Conservation (phyloP, 2,888 invertebrate genomes). For the Geotrupes spiniger region DNA sequence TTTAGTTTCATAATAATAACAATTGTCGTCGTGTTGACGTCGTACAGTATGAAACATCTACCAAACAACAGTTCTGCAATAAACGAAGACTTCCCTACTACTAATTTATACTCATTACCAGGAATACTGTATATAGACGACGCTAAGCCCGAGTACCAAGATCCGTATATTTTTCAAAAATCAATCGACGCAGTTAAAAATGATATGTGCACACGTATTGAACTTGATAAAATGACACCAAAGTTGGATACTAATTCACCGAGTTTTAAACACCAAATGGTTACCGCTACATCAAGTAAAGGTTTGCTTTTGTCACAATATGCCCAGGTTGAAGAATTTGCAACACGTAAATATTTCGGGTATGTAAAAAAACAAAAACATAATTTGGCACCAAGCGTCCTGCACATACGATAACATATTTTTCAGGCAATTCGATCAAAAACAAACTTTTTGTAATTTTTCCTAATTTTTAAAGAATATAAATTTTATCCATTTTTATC, state of each 20-base stretch:
- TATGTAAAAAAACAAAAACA: too few relatives aligned
- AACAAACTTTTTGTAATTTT: too few relatives aligned
- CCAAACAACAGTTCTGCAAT: slow-evolving; percentile 18
- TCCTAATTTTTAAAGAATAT: too few relatives aligned
- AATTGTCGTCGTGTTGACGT: slow-evolving; percentile 27
- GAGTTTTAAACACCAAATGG: slow-evolving; percentile 67
- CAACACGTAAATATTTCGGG: slow-evolving; percentile 50
- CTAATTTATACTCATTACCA: slow-evolving; percentile 12
- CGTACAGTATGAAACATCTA: slow-evolving; percentile 18
- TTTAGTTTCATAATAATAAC: slow-evolving; percentile 33
- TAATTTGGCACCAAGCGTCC: too few relatives aligned
- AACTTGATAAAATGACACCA: slow-evolving; percentile 35
- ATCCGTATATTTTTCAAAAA: slow-evolving; percentile 47
- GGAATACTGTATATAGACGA: slow-evolving; percentile 11
- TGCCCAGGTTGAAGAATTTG: slow-evolving; percentile 68
- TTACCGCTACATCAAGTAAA: slow-evolving; percentile 60
- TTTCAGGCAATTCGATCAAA: too few relatives aligned
- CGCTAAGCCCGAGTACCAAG: slow-evolving; percentile 2
- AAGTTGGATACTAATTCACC: slow-evolving; percentile 59
- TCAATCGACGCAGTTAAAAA: slow-evolving; percentile 57
- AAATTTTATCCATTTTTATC: too few relatives aligned
- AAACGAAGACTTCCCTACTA: slow-evolving; percentile 32
- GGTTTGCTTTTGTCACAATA: slow-evolving; percentile 63
- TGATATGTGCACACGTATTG: slow-evolving; percentile 51
- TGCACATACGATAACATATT: too few relatives aligned